A percentile compares a stretch with the other conserved stretches of the same genome.
Evolutionary conservation across 2,888 invertebrate species (phyloP).

Genomic region (Lithophane ornitopus): DNA sequence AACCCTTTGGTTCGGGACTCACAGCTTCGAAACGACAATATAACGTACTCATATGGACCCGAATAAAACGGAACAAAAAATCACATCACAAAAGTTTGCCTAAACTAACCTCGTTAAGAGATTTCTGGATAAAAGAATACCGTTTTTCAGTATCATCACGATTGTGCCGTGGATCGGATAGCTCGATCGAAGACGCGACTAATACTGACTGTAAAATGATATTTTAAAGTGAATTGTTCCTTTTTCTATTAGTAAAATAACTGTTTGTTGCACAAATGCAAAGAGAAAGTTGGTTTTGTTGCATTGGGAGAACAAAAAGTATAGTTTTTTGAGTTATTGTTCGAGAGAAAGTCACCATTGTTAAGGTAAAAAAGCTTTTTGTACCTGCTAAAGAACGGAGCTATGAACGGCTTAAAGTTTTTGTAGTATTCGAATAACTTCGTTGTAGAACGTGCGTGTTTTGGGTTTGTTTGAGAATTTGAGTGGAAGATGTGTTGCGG

Average conservation of each 20-base stretch:
- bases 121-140: constrained; percentile 90
- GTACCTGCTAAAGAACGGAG: constrained; percentile 81
- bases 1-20: constrained; percentile 80
- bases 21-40: constrained; percentile 81
- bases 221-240: constrained; percentile 64
- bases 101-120: constrained; percentile 90
- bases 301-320: constrained; percentile 76
- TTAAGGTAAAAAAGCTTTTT: constrained; percentile 82
- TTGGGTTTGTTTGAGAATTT: constrained; percentile 65
- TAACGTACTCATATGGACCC: constrained; percentile 87
- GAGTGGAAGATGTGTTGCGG: constrained; percentile 49
- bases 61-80: constrained; percentile 87
- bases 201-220: constrained; percentile 78
- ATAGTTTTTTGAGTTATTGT: constrained; percentile 83
- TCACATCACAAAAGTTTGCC: constrained; percentile 90
- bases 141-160: constrained; percentile 90
- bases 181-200: constrained; percentile 81
- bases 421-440: constrained; percentile 85
- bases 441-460: constrained; percentile 82
- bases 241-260: constrained; percentile 71
- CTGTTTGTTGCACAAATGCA: constrained; percentile 78
- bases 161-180: constrained; percentile 89
- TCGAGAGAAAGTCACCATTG: constrained; percentile 85
- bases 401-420: constrained; percentile 80
- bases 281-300: constrained; percentile 85